Evolutionary conservation across 2,113 vertebrate genomes (phyloP).

Genomic region (Falco punctatus): DNA sequence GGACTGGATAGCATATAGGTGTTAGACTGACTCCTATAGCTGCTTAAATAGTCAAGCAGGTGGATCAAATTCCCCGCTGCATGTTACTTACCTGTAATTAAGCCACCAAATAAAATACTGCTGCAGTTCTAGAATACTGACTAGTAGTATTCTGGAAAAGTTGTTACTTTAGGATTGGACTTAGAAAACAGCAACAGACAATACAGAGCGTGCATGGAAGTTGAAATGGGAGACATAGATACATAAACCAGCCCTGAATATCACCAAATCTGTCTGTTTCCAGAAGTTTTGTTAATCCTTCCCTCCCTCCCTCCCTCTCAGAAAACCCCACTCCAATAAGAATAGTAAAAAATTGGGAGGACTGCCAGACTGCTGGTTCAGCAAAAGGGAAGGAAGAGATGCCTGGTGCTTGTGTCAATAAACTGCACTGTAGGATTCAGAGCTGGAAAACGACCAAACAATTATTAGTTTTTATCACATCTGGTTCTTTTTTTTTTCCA

Average conservation of each 20-base stretch:
- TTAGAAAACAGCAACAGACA: not conserved
- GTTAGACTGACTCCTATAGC: not conserved
- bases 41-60: not conserved
- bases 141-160: not conserved
- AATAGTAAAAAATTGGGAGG: not conserved
- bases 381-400: slow-evolving; percentile 44
- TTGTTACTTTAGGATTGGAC: not conserved
- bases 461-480: slow-evolving; percentile 63
- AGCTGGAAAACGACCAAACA: slow-evolving; percentile 59
- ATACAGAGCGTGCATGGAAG: not conserved
- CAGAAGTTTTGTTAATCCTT: not conserved
- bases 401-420: slow-evolving; percentile 47
- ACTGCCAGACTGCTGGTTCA: slow-evolving; percentile 44
- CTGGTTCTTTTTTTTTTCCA: slow-evolving; percentile 53
- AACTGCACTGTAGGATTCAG: slow-evolving; percentile 44
- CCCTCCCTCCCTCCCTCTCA: not conserved
- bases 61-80: not conserved
- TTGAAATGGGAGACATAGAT: not conserved
- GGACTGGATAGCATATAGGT: not conserved
- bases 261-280: not conserved
- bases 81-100: slow-evolving; percentile 1
- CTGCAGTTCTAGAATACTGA: not conserved
- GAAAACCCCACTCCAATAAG: not conserved
- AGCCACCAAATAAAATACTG: not conserved
- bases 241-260: not conserved